Conservation (phyloP, 2,797 vertebrate species). For the Falco columbarius region DNA sequence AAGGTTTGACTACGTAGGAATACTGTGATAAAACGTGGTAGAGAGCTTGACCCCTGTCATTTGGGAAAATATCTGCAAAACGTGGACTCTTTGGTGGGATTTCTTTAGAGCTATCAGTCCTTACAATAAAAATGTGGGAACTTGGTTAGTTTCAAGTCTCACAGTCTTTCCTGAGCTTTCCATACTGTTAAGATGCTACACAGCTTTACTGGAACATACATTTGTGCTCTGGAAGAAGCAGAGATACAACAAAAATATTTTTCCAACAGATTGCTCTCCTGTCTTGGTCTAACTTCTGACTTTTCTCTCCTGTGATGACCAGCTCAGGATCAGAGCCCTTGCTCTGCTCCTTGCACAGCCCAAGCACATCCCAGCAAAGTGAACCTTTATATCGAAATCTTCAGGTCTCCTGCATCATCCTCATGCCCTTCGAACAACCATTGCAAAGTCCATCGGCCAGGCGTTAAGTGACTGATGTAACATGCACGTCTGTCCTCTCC, state of each 20-base stretch:
- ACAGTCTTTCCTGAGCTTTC: not conserved
- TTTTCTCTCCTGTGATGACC: not conserved
- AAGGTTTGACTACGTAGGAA: not conserved
- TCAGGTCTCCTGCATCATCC: not conserved
- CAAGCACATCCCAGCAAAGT: not conserved
- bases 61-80: not conserved
- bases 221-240: not conserved
- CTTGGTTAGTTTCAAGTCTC: not conserved
- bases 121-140: not conserved
- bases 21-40: not conserved
- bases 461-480: not conserved
- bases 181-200: not conserved
- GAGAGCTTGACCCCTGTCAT: not conserved
- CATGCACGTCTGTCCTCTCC: not conserved
- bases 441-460: not conserved
- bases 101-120: not conserved
- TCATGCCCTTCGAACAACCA: not conserved
- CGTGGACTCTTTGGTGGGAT: not conserved
- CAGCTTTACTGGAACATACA: not conserved
- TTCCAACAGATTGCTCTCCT: not conserved
- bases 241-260: not conserved
- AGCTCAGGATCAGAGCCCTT: rapidly evolving
- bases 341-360: not conserved
- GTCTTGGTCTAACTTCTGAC: not conserved
- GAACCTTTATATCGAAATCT: not conserved